These are phyloP conservation scores for Nemopilema nomurai DNA, from an alignment of 30 jellyfish, hydroid and myxozoan genomes.

Conservation along the genomic window DNA sequence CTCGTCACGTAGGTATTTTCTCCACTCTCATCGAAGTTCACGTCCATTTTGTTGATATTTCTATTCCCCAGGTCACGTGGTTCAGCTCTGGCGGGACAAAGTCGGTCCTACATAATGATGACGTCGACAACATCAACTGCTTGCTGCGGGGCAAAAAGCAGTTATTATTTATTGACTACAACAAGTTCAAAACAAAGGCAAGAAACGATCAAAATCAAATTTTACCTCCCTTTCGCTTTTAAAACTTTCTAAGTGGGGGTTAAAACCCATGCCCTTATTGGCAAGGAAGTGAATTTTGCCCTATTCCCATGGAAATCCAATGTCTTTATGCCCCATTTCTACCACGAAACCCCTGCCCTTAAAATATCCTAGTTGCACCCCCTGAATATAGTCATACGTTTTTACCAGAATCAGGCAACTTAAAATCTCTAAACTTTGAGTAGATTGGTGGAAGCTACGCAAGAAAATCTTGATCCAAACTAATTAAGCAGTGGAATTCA, in stretches of 20 bases:
- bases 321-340: too few species aligned
- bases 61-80: constrained; percentile 77
- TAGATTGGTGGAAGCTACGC: too few species aligned
- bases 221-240: neutral
- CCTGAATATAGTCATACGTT: too few species aligned
- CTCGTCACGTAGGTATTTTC: neutral
- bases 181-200: constrained; percentile 72
- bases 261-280: neutral
- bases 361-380: neutral
- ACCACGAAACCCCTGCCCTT: too few species aligned
- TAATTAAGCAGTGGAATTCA: too few species aligned
- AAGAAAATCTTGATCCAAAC: too few species aligned
- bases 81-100: constrained; percentile 98
- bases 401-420: too few species aligned
- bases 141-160: constrained; percentile 82
- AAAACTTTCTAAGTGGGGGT: neutral
- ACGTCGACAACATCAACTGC: constrained; percentile 90
- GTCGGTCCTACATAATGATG: constrained; percentile 90
- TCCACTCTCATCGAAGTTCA: neutral
- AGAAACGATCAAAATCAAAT: neutral
- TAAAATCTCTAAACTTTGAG: too few species aligned
- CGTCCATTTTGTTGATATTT: neutral
- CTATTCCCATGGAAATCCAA: too few species aligned
- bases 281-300: too few species aligned
- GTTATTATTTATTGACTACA: constrained; percentile 65